Evolutionary conservation across 2,888 invertebrate genomes (phyloP), one percentile per base, ranked within the genome.

Genomic region (Drosophila austrosaltans): DNA sequence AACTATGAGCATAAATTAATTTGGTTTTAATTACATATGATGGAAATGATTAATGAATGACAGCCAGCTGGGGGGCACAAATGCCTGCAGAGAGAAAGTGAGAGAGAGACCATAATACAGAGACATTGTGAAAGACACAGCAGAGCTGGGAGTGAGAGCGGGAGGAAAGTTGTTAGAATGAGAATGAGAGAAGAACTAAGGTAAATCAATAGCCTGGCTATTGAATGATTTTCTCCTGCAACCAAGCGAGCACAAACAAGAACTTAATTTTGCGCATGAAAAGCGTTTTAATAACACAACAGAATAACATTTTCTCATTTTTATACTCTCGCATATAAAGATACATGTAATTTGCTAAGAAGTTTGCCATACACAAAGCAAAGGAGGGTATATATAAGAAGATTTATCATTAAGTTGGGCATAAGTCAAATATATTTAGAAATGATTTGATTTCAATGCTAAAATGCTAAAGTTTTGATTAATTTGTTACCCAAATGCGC

Each of bases 31-130:
- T 79, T 79, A 72, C 44, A 79, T 12, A 59, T 58, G 65, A 72
- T 76, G 78, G 58, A 72, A 78, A 75, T 78, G 75, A 82, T 85
- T 85, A 87, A 82, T 87, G 73, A 79, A 54, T 68, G 53, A 53
- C 67, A 69, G 63, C 56, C 68, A 68, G 75, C 67, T 67, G 48
- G 48, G 44, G 25, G 48, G 63, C 32, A 73, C 61, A 60, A 59
- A 57, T 72, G 61, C 30, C 54, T 48, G 10, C 16, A 20, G 12
- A 2, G 8, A 10, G 20, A 36, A 44, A 39, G 30, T 20, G 10
- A 7, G 5, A 32, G 39, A 20, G 25, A 44, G 44, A 2, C 16
- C 16, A 16, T 16, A 16, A 16, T 16, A 16, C 16, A 16, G 40
- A 36, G 48, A 54, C 2, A 25, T 10, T 58, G 39, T 22, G 20